Conservation (phyloP, 2,797 vertebrate genomes). For the Trachurus trachurus region DNA sequence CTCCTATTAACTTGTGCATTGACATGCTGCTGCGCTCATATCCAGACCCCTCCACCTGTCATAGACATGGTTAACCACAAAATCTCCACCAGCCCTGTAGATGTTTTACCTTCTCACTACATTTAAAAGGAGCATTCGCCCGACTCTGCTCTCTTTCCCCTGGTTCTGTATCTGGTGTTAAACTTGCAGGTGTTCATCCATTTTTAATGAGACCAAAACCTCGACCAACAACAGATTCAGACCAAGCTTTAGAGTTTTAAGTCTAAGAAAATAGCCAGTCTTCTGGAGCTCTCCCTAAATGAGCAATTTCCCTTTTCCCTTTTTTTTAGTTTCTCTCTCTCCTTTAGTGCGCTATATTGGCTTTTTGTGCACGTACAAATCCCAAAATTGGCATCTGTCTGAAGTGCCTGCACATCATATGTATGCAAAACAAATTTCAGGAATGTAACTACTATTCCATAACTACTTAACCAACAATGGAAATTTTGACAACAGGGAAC, state of each 20-base stretch:
- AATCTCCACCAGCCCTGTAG: conserved; percentile 28
- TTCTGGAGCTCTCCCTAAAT: background rate
- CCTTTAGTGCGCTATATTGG: too few relatives aligned
- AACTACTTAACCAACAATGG: too few relatives aligned
- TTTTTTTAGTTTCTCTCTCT: too few relatives aligned
- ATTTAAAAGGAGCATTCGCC: conserved; percentile 21
- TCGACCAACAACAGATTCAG: conserved; percentile 8
- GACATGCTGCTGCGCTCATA: background rate
- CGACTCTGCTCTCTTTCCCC: conserved; percentile 15
- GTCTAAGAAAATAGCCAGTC: background rate
- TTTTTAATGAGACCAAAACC: conserved; percentile 41
- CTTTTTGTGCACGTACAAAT: too few relatives aligned
- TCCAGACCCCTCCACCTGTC: conserved; percentile 12
- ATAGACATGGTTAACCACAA: conserved; percentile 7
- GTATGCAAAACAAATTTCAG: too few relatives aligned
- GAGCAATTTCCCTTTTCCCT: background rate
- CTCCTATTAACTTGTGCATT: conserved; percentile 18
- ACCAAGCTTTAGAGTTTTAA: background rate
- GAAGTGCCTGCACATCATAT: too few relatives aligned
- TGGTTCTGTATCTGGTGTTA: conserved; percentile 26
- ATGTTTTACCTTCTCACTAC: conserved; percentile 37
- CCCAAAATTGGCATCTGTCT: too few relatives aligned
- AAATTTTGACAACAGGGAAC: too few relatives aligned
- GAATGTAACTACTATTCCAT: too few relatives aligned
- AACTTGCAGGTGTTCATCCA: conserved; percentile 25